phyloP scores from a whole-genome alignment of 2,888 invertebrate genomes.

The Nebria salina region DNA sequence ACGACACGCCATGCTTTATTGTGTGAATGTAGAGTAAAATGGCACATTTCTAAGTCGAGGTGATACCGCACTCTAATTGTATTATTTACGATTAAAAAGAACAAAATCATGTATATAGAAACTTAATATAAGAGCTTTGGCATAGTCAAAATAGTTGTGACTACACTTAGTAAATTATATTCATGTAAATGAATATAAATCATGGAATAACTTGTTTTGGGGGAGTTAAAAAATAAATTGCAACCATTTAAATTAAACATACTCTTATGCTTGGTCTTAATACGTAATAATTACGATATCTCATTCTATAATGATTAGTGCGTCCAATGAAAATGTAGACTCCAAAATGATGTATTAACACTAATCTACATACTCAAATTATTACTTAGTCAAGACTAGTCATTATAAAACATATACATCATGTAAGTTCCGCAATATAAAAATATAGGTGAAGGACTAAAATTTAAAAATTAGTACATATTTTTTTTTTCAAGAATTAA shows the following conservation, averaged over 20 bases:
- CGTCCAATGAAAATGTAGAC: no score
- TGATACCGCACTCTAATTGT: no score
- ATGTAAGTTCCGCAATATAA: neutral
- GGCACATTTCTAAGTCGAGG: no score
- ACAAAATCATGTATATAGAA: neutral
- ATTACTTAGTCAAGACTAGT: no score
- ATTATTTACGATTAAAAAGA: no score
- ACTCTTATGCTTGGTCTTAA: neutral
- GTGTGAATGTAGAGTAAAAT: no score
- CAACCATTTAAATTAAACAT: neutral
- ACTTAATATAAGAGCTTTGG: neutral
- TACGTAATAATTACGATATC: no score
- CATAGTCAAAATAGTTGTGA: neutral
- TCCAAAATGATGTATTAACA: no score
- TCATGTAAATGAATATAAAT: neutral
- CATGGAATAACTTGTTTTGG: neutral
- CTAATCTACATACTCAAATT: no score
- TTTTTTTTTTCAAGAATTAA: no score
- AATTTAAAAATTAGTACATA: neutral
- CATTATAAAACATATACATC: neutral
- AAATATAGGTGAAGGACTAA: neutral
- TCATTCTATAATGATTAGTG: no score
- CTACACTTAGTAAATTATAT: neutral
- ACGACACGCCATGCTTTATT: no score
- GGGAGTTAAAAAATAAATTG: neutral